Evolutionary conservation across 1,140 invertebrate genomes (phyloP).

Genomic region (Planococcus citri): DNA sequence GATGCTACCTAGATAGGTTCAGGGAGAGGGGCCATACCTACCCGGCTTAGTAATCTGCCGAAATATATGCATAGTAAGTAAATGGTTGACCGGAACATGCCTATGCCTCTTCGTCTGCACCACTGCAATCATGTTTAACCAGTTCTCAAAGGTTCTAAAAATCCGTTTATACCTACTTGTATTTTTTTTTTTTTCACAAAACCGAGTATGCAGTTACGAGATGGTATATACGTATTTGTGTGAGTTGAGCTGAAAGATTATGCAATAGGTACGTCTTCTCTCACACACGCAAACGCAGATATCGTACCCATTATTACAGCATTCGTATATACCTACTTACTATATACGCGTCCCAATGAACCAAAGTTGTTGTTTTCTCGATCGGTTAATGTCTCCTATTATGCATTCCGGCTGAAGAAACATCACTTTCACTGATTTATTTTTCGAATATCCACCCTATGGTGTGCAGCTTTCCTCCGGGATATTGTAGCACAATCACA

Average conservation of each 20-base stretch:
- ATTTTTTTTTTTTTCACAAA: background rate
- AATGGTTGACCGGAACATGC: too few relatives aligned
- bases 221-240: constrained; percentile 1
- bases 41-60: too few relatives aligned
- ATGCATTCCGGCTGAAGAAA: background rate
- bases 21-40: too few relatives aligned
- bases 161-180: background rate
- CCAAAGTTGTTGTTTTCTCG: background rate
- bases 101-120: background rate
- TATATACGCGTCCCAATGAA: background rate
- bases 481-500: too few relatives aligned
- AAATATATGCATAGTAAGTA: too few relatives aligned
- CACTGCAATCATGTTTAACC: background rate
- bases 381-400: background rate
- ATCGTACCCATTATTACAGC: background rate
- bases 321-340: too few relatives aligned
- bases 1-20: too few relatives aligned
- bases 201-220: background rate
- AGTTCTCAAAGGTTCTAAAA: background rate
- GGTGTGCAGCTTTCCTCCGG: too few relatives aligned
- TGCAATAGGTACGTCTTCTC: background rate
- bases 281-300: background rate
- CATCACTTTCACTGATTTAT: background rate
- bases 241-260: too few relatives aligned
- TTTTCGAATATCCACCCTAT: too few relatives aligned